Conservation (phyloP, 2,888 invertebrate genomes). For the Acleris cristana region DNA sequence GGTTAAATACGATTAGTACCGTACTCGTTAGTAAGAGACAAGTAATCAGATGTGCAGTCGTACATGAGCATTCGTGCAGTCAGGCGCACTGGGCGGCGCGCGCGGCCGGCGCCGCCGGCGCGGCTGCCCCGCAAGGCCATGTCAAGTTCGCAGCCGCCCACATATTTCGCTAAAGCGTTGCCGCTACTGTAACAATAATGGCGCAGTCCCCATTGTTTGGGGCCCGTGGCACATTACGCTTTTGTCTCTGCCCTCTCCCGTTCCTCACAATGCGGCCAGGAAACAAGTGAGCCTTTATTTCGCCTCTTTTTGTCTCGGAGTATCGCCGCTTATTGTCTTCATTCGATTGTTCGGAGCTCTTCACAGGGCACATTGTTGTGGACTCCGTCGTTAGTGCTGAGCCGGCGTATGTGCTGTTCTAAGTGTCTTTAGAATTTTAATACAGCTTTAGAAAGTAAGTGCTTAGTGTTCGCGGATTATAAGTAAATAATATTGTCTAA, state of each 20-base stretch:
- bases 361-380: conserved; percentile 84
- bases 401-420: conserved; percentile 80
- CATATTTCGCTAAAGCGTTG: conserved; percentile 76
- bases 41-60: too few species aligned
- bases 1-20: too few species aligned
- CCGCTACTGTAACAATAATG: conserved; percentile 83
- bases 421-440: conserved; percentile 78
- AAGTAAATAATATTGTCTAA: conserved; percentile 7
- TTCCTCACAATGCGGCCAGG: conserved; percentile 84
- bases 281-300: conserved; percentile 85
- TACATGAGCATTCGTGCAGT: too few species aligned
- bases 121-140: conserved; percentile 66
- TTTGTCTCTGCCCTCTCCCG: conserved; percentile 84
- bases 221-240: conserved; percentile 83
- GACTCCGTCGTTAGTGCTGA: conserved; percentile 80
- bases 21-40: too few species aligned
- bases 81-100: too few species aligned
- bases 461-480: neutral
- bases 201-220: conserved; percentile 81
- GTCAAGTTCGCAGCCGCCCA: conserved; percentile 78
- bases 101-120: conserved; percentile 41
- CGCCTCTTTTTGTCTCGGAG: conserved; percentile 85
- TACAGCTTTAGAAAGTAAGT: conserved; percentile 59
- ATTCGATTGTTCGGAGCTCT: conserved; percentile 85
- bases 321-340: conserved; percentile 85